phyloP scores from a whole-genome alignment of 2,113 vertebrate genomes.

The Nerophis ophidion region DNA sequence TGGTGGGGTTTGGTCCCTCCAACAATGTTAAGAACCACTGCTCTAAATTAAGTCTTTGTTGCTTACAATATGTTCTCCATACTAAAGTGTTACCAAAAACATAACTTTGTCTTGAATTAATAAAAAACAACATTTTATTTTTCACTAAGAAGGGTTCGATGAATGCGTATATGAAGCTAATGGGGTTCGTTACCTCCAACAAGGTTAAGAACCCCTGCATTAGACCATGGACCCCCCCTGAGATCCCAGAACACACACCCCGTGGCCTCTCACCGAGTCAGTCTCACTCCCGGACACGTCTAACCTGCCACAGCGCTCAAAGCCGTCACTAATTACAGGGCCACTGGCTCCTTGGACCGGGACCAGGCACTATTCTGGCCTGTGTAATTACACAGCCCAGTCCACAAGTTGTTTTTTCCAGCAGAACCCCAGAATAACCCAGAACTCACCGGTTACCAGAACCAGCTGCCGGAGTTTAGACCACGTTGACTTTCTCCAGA shows the following conservation, averaged over 20 bases:
- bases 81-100: no score
- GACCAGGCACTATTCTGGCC: conserved; percentile 35
- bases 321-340: conserved; percentile 40
- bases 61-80: no score
- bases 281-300: conserved; percentile 1
- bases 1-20: no score
- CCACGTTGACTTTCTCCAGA: conserved; percentile 4
- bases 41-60: no score
- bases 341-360: conserved; percentile 3
- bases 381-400: conserved; percentile 39
- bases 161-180: no score
- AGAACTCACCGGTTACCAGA: conserved; percentile 15
- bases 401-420: conserved; percentile 36
- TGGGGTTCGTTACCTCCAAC: no score
- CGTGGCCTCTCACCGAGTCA: not conserved
- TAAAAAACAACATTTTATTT: no score
- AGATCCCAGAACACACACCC: not conserved
- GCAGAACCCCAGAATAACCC: conserved; percentile 35
- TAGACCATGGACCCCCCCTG: conserved; percentile 6
- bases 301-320: not conserved
- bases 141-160: no score
- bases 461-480: conserved; percentile 11
- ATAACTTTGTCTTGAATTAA: no score
- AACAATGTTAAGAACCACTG: no score
- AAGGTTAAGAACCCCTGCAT: no score